These are phyloP conservation scores for Nebria ingens DNA, from an alignment of 1,140 invertebrate genomes.

Conservation along the genomic window DNA sequence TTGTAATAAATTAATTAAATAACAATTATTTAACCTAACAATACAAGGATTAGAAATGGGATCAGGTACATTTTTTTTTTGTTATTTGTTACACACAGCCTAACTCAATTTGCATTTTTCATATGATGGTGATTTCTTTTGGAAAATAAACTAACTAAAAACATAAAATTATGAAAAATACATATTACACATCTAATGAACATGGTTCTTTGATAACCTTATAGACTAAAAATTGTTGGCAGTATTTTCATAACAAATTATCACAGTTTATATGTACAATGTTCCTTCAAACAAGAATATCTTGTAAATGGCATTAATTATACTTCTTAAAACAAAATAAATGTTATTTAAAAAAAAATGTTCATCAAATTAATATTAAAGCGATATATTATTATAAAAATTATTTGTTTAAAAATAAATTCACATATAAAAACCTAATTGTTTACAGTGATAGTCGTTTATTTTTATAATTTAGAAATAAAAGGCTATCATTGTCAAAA, in stretches of 20 bases:
- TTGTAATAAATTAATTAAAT: too few relatives aligned
- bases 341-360: too few relatives aligned
- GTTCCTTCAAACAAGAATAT: not conserved
- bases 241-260: not conserved
- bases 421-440: too few relatives aligned
- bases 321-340: too few relatives aligned
- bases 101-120: constrained; percentile 4
- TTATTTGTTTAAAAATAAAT: too few relatives aligned
- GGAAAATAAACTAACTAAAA: not conserved
- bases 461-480: too few relatives aligned
- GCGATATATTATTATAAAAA: too few relatives aligned
- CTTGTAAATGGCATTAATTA: not conserved
- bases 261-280: not conserved
- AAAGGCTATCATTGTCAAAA: too few relatives aligned
- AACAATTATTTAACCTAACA: not conserved
- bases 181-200: constrained; percentile 5
- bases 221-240: not conserved
- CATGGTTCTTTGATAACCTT: not conserved
- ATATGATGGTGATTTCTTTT: not conserved
- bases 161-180: not conserved
- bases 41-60: not conserved
- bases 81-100: constrained; percentile 5
- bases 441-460: too few relatives aligned
- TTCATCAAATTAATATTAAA: too few relatives aligned
- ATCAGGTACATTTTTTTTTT: not conserved